Conservation (phyloP, 2,888 invertebrate species). For the Slavum lentiscoides region DNA sequence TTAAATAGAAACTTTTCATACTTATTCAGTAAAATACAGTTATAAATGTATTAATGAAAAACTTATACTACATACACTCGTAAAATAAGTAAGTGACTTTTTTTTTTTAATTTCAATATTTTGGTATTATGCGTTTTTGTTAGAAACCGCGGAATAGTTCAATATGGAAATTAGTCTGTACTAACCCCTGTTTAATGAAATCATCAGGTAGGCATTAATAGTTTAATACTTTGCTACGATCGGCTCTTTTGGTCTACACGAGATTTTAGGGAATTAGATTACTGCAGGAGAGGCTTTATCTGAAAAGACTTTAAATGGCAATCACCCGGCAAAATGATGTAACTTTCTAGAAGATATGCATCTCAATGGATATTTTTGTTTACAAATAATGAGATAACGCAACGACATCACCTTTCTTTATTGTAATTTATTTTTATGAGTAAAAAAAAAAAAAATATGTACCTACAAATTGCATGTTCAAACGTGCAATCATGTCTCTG, state of each 20-base stretch:
- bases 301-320: neutral
- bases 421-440: neutral
- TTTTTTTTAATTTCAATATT: too few species aligned
- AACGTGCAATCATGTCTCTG: too few species aligned
- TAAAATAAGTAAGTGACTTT: neutral
- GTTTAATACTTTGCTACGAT: constrained; percentile 2
- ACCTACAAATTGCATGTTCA: too few species aligned
- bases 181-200: neutral
- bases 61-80: neutral
- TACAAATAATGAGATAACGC: neutral
- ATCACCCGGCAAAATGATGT: neutral
- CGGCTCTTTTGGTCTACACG: neutral
- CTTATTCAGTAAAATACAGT: too few species aligned
- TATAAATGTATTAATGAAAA: neutral
- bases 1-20: neutral
- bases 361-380: neutral
- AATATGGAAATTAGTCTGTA: neutral
- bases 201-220: neutral
- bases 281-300: neutral
- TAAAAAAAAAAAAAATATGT: neutral
- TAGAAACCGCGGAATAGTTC: neutral
- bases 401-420: neutral
- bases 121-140: neutral
- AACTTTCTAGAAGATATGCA: neutral
- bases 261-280: neutral